Conservation (phyloP, 2,888 invertebrate species). For the Agonopterix arenella region DNA sequence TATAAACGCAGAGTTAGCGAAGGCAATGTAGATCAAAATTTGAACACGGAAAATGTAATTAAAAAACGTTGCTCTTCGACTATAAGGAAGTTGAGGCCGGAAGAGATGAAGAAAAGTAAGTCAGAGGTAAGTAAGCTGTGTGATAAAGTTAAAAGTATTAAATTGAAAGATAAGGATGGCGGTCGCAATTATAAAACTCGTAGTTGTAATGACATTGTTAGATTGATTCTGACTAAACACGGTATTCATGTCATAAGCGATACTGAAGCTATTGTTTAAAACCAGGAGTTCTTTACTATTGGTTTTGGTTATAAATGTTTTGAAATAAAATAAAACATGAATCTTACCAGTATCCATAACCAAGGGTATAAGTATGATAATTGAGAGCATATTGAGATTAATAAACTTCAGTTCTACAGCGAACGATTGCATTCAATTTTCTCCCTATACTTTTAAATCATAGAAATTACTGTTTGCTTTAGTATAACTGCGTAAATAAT, state of each 20-base stretch:
- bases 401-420: too few species aligned
- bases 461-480: too few species aligned
- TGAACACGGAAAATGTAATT: conserved; percentile 22
- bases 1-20: conserved; percentile 58
- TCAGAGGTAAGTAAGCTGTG: conserved; percentile 72
- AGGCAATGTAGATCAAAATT: conserved; percentile 43
- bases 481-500: too few species aligned
- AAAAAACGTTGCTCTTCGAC: conserved; percentile 65
- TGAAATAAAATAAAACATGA: too few species aligned
- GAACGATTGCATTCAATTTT: too few species aligned
- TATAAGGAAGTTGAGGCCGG: conserved; percentile 50
- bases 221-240: conserved; percentile 85
- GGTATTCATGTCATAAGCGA: conserved; percentile 88
- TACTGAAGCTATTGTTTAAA: conserved; percentile 82
- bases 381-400: too few species aligned
- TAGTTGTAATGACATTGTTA: conserved; percentile 79
- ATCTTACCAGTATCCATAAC: too few species aligned
- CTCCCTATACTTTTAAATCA: too few species aligned
- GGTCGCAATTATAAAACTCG: conserved; percentile 57
- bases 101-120: conserved; percentile 64
- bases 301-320: too few species aligned
- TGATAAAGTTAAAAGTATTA: conserved; percentile 64
- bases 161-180: conserved; percentile 48
- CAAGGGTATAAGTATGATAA: too few species aligned
- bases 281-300: background rate